Conservation (phyloP, 2,797 vertebrate genomes). For the Hypotaenidia philippensis region DNA sequence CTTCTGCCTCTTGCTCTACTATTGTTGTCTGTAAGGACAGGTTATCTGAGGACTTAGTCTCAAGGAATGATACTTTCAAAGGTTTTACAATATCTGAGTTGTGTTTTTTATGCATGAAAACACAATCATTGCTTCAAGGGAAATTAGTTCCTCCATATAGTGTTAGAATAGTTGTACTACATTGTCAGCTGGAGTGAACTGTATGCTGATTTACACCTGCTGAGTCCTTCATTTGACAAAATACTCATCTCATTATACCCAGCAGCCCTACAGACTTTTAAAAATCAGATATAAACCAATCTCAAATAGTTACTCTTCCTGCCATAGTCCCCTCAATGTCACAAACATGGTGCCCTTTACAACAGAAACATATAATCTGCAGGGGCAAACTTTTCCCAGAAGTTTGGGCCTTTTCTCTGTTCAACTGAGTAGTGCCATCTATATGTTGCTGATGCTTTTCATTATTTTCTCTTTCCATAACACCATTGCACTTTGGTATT, state of each 20-base stretch:
- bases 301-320: neutral
- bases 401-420: neutral
- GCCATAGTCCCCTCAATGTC: neutral
- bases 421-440: neutral
- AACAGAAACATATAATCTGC: neutral
- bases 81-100: neutral
- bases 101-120: neutral
- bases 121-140: neutral
- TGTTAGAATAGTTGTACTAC: neutral
- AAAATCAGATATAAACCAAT: neutral
- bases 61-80: neutral
- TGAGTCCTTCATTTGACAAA: slow-evolving; percentile 1
- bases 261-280: neutral
- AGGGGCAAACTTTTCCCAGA: neutral
- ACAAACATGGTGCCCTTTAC: neutral
- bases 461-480: neutral
- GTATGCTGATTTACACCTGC: neutral
- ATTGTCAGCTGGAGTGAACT: neutral
- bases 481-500: neutral
- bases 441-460: neutral
- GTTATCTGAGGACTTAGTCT: neutral
- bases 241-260: neutral
- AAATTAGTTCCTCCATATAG: neutral
- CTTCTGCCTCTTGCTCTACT: neutral
- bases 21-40: neutral